These are phyloP conservation scores for Dioctria rufipes DNA, from an alignment of 2,888 invertebrate species.

Conservation along the genomic window DNA sequence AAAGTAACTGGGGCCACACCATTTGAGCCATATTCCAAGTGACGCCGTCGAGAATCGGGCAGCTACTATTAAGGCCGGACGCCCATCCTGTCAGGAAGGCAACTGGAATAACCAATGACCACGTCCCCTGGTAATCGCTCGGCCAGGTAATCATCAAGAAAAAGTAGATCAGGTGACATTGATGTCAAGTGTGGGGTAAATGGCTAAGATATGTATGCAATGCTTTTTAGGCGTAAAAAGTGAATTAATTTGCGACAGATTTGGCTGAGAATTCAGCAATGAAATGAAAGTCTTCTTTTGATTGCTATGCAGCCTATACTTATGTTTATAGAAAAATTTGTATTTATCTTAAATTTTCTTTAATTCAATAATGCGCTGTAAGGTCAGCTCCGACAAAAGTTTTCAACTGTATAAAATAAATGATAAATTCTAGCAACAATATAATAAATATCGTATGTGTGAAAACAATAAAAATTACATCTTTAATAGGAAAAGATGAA, in stretches of 20 bases:
- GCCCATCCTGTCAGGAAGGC: no score
- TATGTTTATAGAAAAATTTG: constrained; percentile 43
- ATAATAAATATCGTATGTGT: constrained; percentile 18
- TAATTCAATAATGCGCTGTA: constrained; percentile 28
- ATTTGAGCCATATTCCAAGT: no score
- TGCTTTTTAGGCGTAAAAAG: constrained; percentile 15
- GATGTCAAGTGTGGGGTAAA: no score
- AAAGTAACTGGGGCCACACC: no score
- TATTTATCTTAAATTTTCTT: constrained; percentile 24
- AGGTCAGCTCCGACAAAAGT: constrained; percentile 21
- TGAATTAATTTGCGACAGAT: constrained; percentile 38
- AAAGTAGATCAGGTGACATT: no score
- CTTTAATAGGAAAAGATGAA: background rate
- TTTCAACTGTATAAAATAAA: constrained; percentile 21
- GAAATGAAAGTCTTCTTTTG: constrained; percentile 19
- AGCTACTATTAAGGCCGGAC: no score
- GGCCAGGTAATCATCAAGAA: no score
- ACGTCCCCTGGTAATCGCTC: no score
- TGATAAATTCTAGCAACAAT: constrained; percentile 20
- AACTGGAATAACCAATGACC: no score
- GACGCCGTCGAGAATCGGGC: no score
- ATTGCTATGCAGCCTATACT: constrained; percentile 44
- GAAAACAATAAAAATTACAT: background rate
- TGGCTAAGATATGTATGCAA: constrained; percentile 44
- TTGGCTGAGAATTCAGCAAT: constrained; percentile 46